phyloP scores from a whole-genome alignment of 2,113 vertebrate genomes.

The Orcinus orca region DNA sequence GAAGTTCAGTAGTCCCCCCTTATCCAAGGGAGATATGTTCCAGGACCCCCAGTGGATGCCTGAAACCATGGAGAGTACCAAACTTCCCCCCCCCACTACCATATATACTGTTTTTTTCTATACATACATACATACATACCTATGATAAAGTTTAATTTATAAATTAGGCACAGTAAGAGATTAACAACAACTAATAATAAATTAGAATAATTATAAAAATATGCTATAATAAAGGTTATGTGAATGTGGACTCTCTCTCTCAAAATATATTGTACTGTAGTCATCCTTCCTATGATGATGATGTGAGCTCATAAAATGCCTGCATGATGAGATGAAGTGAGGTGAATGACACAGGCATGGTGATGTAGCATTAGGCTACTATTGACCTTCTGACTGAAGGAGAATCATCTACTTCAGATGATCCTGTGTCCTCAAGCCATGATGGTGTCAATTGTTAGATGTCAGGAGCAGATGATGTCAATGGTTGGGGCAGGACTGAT shows the following conservation, averaged over 20 bases:
- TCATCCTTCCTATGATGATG: neutral
- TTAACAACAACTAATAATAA: neutral
- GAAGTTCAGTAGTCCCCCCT: neutral
- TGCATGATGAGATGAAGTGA: neutral
- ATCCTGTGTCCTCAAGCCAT: neutral
- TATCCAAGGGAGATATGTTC: neutral
- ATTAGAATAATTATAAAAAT: neutral
- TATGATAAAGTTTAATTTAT: neutral
- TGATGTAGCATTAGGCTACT: neutral
- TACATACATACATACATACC: too few relatives aligned
- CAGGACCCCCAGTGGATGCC: neutral
- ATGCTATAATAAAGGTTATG: neutral
- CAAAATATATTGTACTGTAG: neutral
- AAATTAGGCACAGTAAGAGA: neutral
- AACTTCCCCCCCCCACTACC: neutral
- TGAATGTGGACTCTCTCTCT: neutral
- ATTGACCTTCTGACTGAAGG: neutral
- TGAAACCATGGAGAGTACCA: neutral
- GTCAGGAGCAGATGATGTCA: neutral
- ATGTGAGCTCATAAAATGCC: neutral
- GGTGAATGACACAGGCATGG: neutral
- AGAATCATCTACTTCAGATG: neutral
- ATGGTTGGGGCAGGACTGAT: neutral
- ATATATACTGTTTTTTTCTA: neutral
- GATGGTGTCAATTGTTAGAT: neutral